These are phyloP conservation scores for Silurus aristotelis DNA, from an alignment of 2,797 vertebrate genomes.

Conservation along the genomic window DNA sequence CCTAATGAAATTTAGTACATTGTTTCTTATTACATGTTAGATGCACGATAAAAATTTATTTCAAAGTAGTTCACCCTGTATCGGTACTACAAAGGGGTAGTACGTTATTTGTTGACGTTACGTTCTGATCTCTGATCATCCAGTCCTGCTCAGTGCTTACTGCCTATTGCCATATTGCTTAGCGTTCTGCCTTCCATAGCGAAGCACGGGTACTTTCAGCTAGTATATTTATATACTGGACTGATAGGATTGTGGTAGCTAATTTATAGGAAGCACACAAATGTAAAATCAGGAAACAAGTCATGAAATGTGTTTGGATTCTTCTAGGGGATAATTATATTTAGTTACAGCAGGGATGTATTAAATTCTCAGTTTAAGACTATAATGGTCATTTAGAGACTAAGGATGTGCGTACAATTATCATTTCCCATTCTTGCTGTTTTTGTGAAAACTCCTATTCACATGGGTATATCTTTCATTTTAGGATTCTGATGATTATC, in stretches of 20 bases:
- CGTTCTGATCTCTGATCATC: too few species aligned
- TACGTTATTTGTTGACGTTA: too few species aligned
- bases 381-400: background rate
- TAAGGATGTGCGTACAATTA: background rate
- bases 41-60: too few species aligned
- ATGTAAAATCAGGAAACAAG: slow-evolving; percentile 61
- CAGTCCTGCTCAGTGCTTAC: too few species aligned
- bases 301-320: slow-evolving; percentile 52
- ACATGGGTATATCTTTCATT: background rate
- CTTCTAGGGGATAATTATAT: slow-evolving; percentile 25
- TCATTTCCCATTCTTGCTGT: background rate
- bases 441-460: background rate
- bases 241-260: slow-evolving; percentile 62
- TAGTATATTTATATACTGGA: slow-evolving; percentile 66
- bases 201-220: too few species aligned
- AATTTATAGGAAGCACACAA: slow-evolving; percentile 53
- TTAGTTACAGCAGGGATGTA: background rate
- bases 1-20: too few species aligned
- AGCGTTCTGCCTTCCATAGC: too few species aligned
- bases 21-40: too few species aligned
- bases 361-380: background rate
- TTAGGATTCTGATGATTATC: background rate
- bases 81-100: too few species aligned
- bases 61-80: too few species aligned
- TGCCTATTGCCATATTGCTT: too few species aligned